These are phyloP conservation scores for Branchinecta lindahli DNA, from an alignment of 1,140 invertebrate species.

Conservation along the genomic window DNA sequence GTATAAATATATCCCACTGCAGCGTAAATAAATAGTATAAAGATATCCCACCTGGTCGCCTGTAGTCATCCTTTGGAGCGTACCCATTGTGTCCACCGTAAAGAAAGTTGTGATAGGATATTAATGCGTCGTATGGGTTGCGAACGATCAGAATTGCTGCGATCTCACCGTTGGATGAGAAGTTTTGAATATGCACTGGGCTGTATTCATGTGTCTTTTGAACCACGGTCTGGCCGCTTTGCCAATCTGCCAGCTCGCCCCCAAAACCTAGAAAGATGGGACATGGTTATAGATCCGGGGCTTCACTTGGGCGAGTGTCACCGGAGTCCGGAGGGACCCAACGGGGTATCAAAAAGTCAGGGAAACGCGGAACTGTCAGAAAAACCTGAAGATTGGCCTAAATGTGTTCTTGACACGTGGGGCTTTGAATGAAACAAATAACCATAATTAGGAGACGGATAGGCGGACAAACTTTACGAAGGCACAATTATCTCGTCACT, in stretches of 20 bases:
- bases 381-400: no score
- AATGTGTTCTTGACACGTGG: no score
- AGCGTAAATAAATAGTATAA: no score
- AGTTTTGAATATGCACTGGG: constrained; percentile 18
- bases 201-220: constrained; percentile 25
- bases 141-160: constrained; percentile 28
- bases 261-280: constrained; percentile 20
- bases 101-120: constrained; percentile 29
- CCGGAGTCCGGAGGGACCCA: no score
- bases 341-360: no score
- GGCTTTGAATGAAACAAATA: no score
- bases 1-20: background rate
- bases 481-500: no score
- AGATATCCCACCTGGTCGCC: constrained; percentile 13
- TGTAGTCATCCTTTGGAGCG: constrained; percentile 19
- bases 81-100: constrained; percentile 29
- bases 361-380: no score
- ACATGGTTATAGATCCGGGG: no score
- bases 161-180: constrained; percentile 22
- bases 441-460: no score
- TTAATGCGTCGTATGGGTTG: constrained; percentile 31
- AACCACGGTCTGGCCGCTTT: constrained; percentile 22
- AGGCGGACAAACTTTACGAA: no score
- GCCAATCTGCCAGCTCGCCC: constrained; percentile 23
- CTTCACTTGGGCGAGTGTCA: no score